Evolutionary conservation across 2,797 vertebrate genomes (phyloP).

Genomic region (Falco rusticolus): DNA sequence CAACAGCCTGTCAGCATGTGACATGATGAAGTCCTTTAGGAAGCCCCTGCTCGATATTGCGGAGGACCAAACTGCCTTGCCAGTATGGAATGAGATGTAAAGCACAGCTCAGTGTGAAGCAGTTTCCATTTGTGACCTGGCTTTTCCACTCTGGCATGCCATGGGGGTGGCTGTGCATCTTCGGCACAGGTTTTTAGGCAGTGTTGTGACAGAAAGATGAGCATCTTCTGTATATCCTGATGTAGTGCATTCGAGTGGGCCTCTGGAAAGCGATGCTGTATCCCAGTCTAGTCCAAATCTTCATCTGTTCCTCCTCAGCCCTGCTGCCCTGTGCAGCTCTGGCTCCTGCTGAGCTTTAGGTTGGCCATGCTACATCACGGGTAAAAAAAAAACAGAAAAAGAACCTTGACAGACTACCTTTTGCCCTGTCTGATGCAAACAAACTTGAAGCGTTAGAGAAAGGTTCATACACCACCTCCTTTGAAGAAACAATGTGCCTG

Average conservation of each 20-base stretch:
- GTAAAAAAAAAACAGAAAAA: background rate
- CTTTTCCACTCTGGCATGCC: background rate
- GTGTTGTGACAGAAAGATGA: background rate
- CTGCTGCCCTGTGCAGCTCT: rapidly evolving
- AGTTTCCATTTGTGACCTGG: background rate
- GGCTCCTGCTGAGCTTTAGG: background rate
- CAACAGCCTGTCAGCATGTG: background rate
- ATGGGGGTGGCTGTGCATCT: background rate
- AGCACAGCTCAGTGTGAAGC: background rate
- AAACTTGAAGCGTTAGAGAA: background rate
- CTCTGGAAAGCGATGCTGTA: background rate
- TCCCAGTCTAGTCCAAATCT: background rate
- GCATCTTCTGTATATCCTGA: background rate
- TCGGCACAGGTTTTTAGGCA: rapidly evolving
- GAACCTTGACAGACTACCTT: background rate
- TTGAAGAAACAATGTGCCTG: background rate
- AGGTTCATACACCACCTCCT: background rate
- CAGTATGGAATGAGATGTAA: background rate
- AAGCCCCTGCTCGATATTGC: background rate
- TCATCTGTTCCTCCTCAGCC: background rate
- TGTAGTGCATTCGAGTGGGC: background rate
- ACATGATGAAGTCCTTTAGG: background rate
- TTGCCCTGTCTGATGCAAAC: background rate
- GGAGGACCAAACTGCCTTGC: background rate
- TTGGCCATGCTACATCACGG: background rate